Evolutionary conservation across 2,888 invertebrate genomes (phyloP), one percentile per base, ranked within the genome.

Genomic region (Metalampra italica): DNA sequence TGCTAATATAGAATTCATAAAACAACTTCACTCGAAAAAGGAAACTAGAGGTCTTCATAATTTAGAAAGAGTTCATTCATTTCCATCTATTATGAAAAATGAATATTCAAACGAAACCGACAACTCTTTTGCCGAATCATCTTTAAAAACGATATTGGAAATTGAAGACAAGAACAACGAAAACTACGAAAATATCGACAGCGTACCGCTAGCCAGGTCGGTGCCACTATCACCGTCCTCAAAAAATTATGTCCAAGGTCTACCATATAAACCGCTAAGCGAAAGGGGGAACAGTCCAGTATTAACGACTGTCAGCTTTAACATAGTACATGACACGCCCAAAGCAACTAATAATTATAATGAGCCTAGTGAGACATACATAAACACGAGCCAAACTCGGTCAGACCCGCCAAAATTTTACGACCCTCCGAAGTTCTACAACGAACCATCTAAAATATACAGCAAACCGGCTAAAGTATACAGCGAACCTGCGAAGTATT

Each of bases 1-100:
- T 50, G 90, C 91, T 43, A 90, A 91, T 54, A 76, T 90, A 59
- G 91, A 90, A 66, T 90, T 75, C 62, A 75, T 90, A 52, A 85
- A 85, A 56, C 88, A 90, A 66, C 70, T 88, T 9, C 75, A 83
- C 60, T 78, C 85, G 9, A 85, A 80, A 66, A 87, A 88, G 62
- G 82, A 78, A 59, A 60, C 66, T n/a, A 75, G 71, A 59, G 76
- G 74, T 48, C 59, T 71, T n/a, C 64, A 75, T 50, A 66, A 62
- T 53, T 48, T 54, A 49, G 81, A 81, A 51, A 59, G 68, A 48
- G 50, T 68, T 47, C 73, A 78, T 54, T 90, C 91, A n/a, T 91
- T 90, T 64, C 82, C 89, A 52, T 81, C 90, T 56, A 86, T 87
- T 36, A 75, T 90, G 29, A 85, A 91, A 54, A 90, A 85, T 64